A percentile compares a stretch with the other conserved stretches of the same genome.
These are phyloP conservation scores for Poecilia gillii DNA, from an alignment of 2,797 vertebrate species.

Conservation along the genomic window DNA sequence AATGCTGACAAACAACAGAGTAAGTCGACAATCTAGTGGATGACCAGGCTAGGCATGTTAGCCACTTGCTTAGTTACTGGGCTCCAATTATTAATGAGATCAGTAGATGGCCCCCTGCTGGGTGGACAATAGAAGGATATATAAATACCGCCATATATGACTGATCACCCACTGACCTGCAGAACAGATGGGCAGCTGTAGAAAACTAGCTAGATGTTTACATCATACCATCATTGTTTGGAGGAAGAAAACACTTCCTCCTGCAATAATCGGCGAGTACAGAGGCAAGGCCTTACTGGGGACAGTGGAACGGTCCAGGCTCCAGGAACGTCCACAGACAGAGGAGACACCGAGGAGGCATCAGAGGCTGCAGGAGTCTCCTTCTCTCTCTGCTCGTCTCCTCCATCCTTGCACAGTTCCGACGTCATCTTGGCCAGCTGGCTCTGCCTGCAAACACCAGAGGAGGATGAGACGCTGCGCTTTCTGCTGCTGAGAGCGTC, in stretches of 20 bases:
- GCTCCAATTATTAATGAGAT: background rate
- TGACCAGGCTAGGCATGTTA: background rate
- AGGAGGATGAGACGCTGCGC: background rate
- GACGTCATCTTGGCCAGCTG: conserved; percentile 71
- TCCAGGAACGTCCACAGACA: conserved; percentile 27
- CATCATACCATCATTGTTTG: background rate
- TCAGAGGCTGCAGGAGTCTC: conserved; percentile 50
- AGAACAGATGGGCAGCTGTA: too few relatives aligned
- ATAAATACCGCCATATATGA: background rate
- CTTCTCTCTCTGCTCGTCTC: conserved; percentile 58
- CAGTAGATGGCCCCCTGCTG: background rate
- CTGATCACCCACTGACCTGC: too few relatives aligned
- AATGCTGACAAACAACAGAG: too few relatives aligned
- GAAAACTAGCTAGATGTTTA: too few relatives aligned
- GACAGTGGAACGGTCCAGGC: conserved; percentile 50
- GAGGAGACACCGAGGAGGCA: conserved; percentile 62
- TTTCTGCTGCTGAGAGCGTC: background rate
- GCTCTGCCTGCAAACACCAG: conserved; percentile 54
- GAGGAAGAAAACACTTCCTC: background rate
- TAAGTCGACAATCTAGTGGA: too few relatives aligned
- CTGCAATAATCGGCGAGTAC: background rate
- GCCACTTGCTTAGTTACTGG: background rate
- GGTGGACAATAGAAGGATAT: background rate
- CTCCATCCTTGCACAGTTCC: conserved; percentile 61
- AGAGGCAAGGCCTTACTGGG: conserved; percentile 39